Evolutionary conservation across 2,113 vertebrate genomes (phyloP).

Genomic region (Aegithalos caudatus): DNA sequence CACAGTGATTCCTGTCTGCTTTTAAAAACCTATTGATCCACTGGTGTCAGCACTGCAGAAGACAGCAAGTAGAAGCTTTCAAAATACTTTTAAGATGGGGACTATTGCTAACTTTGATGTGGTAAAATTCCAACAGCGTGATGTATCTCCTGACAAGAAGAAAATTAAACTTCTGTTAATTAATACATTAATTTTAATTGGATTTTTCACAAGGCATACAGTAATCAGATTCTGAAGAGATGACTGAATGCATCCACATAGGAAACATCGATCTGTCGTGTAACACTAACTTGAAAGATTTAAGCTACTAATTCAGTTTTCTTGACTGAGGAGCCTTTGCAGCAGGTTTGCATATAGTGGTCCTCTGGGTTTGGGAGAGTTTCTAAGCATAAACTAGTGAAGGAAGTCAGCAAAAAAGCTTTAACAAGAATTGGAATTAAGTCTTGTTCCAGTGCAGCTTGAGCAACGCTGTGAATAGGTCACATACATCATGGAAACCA

Average conservation of each 20-base stretch:
- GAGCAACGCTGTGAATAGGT: slow-evolving; percentile 17
- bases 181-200: slow-evolving; percentile 22
- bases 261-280: not conserved
- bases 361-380: not conserved
- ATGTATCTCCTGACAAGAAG: slow-evolving; percentile 7
- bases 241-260: not conserved
- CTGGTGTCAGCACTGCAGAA: slow-evolving; percentile 41
- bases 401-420: slow-evolving; percentile 14
- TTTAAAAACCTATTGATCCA: slow-evolving; percentile 62
- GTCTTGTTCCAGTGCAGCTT: slow-evolving; percentile 6
- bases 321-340: not conserved
- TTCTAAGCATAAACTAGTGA: not conserved
- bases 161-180: slow-evolving; percentile 42
- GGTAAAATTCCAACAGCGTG: not conserved
- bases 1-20: slow-evolving; percentile 43
- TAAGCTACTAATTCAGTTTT: not conserved
- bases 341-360: not conserved
- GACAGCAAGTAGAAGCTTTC: slow-evolving; percentile 34
- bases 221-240: slow-evolving; percentile 3
- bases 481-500: slow-evolving; percentile 47
- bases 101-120: slow-evolving; percentile 1
- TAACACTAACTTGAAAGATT: not conserved
- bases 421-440: slow-evolving; percentile 31
- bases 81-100: slow-evolving; percentile 7
- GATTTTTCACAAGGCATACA: not conserved